phyloP scores from a whole-genome alignment of 2,888 invertebrate genomes.

The Agrypnus murinus region DNA sequence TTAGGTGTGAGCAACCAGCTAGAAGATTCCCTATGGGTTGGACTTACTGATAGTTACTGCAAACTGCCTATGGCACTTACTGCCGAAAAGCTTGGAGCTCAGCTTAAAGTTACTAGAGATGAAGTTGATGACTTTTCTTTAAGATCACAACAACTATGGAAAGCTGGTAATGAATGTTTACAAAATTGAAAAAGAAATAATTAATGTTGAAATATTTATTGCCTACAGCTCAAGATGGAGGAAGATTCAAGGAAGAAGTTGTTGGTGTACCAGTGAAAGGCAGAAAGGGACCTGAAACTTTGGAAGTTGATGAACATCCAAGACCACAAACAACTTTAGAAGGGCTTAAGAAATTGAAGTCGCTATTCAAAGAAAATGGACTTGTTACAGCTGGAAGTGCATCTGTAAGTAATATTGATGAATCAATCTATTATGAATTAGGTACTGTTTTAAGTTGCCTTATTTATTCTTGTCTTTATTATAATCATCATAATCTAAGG shows the following conservation, averaged over 20 bases:
- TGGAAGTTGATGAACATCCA: slow-evolving; percentile 95
- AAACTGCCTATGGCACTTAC: slow-evolving; percentile 97
- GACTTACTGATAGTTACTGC: slow-evolving; percentile 90
- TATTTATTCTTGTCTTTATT: no score
- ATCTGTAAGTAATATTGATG: slow-evolving; percentile 88
- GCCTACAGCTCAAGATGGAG: slow-evolving; percentile 90
- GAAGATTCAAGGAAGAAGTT: slow-evolving; percentile 93
- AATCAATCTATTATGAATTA: no score
- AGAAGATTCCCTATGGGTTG: slow-evolving; percentile 93
- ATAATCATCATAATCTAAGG: no score
- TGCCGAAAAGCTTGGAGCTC: slow-evolving; percentile 93
- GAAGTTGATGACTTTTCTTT: slow-evolving; percentile 91
- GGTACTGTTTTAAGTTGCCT: no score
- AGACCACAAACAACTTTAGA: slow-evolving; percentile 91
- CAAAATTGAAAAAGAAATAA: neutral
- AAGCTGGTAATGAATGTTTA: slow-evolving; percentile 76
- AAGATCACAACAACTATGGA: slow-evolving; percentile 91
- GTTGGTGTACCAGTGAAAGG: slow-evolving; percentile 88
- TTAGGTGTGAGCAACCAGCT: slow-evolving; percentile 85
- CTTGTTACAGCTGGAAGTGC: slow-evolving; percentile 96
- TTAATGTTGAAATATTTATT: neutral
- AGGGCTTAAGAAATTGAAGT: slow-evolving; percentile 86
- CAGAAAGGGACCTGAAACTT: slow-evolving; percentile 86
- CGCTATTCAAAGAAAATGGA: slow-evolving; percentile 96
- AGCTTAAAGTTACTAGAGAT: slow-evolving; percentile 86